Conservation (phyloP, 1,140 invertebrate species). For the Andrena cerasifolii region DNA sequence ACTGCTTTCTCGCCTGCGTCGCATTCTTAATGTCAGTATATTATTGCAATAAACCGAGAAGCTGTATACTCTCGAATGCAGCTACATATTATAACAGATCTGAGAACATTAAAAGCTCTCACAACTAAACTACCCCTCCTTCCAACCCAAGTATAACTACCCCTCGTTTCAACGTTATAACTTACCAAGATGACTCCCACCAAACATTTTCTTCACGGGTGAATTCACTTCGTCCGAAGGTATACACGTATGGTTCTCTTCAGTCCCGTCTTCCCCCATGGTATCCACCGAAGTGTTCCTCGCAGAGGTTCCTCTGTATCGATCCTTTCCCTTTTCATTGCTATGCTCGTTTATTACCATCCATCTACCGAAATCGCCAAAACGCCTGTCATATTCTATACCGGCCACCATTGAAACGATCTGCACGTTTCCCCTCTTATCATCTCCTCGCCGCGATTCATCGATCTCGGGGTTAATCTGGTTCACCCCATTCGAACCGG, state of each 20-base stretch:
- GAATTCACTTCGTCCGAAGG: not conserved
- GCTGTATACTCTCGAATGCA: too few species aligned
- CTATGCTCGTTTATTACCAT: not conserved
- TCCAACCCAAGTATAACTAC: not conserved
- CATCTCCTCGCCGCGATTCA: not conserved
- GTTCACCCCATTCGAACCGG: not conserved
- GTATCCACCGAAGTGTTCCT: too few species aligned
- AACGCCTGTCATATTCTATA: not conserved
- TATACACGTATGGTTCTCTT: not conserved
- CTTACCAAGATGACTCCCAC: too few species aligned
- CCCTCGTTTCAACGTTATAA: too few species aligned
- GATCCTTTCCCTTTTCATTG: not conserved
- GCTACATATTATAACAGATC: too few species aligned
- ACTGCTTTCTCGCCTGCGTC: not conserved
- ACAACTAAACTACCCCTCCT: too few species aligned
- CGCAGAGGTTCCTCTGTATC: not conserved
- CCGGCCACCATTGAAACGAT: slow-evolving; percentile 39
- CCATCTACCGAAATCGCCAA: not conserved
- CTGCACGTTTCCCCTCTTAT: slow-evolving; percentile 8
- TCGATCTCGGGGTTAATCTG: not conserved
- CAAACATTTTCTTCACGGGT: too few species aligned
- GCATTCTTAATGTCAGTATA: not conserved
- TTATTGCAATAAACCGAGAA: too few species aligned
- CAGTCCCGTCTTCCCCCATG: not conserved
- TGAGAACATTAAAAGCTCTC: too few species aligned